Evolutionary conservation across 64 coral and sea anemone species (phyloP).

Genomic region (Stylophora pistillata): DNA sequence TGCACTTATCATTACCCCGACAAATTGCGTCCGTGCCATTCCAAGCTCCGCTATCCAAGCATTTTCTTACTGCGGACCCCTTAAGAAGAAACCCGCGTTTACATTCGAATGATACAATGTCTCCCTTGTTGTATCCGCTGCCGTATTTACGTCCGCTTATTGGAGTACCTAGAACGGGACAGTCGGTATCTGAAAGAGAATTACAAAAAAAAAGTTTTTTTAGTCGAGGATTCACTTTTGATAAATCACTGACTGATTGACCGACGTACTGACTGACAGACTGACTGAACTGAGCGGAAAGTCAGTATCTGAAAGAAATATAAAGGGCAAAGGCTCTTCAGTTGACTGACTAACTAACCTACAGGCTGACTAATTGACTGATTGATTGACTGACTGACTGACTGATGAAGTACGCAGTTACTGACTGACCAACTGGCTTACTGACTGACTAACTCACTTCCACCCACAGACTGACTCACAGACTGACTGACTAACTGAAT

Average conservation of each 20-base stretch:
- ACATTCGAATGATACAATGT: slow-evolving; percentile 67
- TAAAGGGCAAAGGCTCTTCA: too few species aligned
- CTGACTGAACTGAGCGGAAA: not conserved
- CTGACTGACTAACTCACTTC: too few species aligned
- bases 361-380: too few species aligned
- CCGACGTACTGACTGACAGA: not conserved
- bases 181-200: slow-evolving; percentile 60
- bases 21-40: slow-evolving; percentile 74
- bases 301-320: too few species aligned
- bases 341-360: too few species aligned
- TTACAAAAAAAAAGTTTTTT: not conserved
- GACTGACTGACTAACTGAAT: too few species aligned
- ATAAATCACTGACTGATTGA: not conserved
- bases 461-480: too few species aligned
- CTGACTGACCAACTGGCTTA: too few species aligned
- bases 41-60: slow-evolving; percentile 61
- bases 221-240: not conserved
- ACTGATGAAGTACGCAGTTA: too few species aligned
- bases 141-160: slow-evolving; percentile 69
- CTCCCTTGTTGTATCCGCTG: slow-evolving; percentile 59
- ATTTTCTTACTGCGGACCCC: slow-evolving; percentile 63
- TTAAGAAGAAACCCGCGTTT: slow-evolving; percentile 55
- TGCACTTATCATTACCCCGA: slow-evolving; percentile 22
- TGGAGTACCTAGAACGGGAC: slow-evolving; percentile 66
- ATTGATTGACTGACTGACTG: too few species aligned